Base-by-base conservation (phyloP, 2,113 vertebrate genomes). In the Bubo bubo region DNA sequence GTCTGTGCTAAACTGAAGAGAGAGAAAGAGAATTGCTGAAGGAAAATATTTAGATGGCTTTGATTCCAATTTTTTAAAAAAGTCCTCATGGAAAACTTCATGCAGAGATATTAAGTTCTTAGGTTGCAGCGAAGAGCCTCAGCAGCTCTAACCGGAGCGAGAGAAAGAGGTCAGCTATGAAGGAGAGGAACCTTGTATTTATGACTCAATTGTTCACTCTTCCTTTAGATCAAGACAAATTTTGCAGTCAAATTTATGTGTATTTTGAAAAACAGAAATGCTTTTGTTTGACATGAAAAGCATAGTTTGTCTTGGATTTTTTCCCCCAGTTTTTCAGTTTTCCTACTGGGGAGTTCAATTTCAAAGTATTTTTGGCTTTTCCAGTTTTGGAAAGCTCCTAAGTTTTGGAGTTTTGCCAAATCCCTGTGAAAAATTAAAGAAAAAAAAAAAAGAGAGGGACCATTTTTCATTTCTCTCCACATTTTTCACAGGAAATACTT, bases 401-500 rank as follows among this genome's bases (percentile, higher is more conserved):
- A 34, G 66, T 75, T 95, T 53, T 89, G 95, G 94, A 52, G 37
- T 55, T 82, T 62, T 21, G 80, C 87, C 96, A 96, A 79, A 94
- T 66, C 77, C 62, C 93, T 94, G 95, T 76, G 91, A 95, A 97
- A 91, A 97, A 95, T 94, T 95, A 91, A 67, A 47, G 76, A 41
- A 58, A 59, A 6, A 50, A 45, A 15, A 34, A 73, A 41, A 74
- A 59, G 13, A 74, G 85, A 59, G 28, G 53, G 66, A 30, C 59
- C 52, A 60, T 94, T 94, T 92, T 95, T 96, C 92, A 95, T 95
- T 73, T 95, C 86, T 87, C 79, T 89, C 64, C 60, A 32, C 56
- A 4, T 89, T 93, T 95, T 97, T 97, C 91, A 55, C 91, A 92
- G 95, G 91, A 95, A 95, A 95, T 95, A 70, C 80, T 81, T 90